phyloP scores from a whole-genome alignment of 2,888 invertebrate genomes.

The Dromius quadrimaculatus region DNA sequence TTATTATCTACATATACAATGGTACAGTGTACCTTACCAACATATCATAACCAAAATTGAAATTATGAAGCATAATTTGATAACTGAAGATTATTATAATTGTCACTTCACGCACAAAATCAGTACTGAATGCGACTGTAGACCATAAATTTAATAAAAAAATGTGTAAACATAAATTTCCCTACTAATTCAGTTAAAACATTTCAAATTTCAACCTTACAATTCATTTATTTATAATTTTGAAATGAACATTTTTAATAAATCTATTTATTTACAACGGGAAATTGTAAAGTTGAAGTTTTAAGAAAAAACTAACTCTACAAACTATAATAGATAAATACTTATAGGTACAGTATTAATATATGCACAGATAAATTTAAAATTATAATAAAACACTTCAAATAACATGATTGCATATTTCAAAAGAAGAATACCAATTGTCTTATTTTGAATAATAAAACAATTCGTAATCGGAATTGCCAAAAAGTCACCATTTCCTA shows the following conservation, averaged over 20 bases:
- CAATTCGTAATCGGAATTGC: conserved; percentile 2
- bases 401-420: conserved; percentile 5
- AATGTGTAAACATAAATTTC: conserved; percentile 45
- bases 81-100: conserved; percentile 31
- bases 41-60: conserved; percentile 44
- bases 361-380: conserved; percentile 43
- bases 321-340: conserved; percentile 50
- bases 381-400: conserved; percentile 42
- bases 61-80: conserved; percentile 40
- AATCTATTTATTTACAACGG: conserved; percentile 43
- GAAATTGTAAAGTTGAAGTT: conserved; percentile 47
- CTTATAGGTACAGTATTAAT: conserved; percentile 45
- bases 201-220: conserved; percentile 45
- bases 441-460: background rate
- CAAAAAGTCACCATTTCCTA: conserved; percentile 6
- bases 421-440: conserved; percentile 21
- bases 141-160: conserved; percentile 39
- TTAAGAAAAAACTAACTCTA: conserved; percentile 42
- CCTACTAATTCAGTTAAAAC: conserved; percentile 36
- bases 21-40: conserved; percentile 39
- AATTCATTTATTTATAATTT: conserved; percentile 35
- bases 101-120: conserved; percentile 41
- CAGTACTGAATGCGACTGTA: background rate
- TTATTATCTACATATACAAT: conserved; percentile 50
- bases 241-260: conserved; percentile 32